phyloP scores from a whole-genome alignment of 2,888 invertebrate genomes.

The Parapristionchus giblindavisi region DNA sequence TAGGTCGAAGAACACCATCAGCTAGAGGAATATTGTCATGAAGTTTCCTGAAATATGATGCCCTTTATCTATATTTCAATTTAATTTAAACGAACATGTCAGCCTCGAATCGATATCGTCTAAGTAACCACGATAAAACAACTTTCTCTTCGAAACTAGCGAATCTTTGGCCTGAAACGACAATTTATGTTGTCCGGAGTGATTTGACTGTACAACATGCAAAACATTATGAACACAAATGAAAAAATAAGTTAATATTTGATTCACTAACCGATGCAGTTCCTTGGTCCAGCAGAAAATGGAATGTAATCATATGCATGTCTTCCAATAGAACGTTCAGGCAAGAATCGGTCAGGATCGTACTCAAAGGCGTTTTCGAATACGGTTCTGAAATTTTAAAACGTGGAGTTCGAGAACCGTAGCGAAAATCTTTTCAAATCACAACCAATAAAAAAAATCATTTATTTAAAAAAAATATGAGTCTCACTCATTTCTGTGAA shows the following conservation, averaged over 20 bases:
- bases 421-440: too few relatives aligned
- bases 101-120: not conserved
- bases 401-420: too few relatives aligned
- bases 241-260: too few relatives aligned
- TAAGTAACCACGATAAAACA: not conserved
- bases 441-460: not conserved
- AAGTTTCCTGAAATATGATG: not conserved
- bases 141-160: not conserved
- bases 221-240: too few relatives aligned
- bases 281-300: conserved; percentile 26
- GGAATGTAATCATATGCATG: conserved; percentile 28
- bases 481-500: conserved; percentile 5
- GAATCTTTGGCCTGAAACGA: not conserved
- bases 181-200: too few relatives aligned
- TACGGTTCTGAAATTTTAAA: not conserved
- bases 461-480: too few relatives aligned
- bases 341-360: conserved; percentile 32
- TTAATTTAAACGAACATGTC: not conserved
- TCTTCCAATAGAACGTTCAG: not conserved
- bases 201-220: too few relatives aligned
- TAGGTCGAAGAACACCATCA: not conserved
- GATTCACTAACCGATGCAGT: conserved; percentile 19
- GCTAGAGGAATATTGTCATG: not conserved
- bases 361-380: not conserved
- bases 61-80: not conserved